Evolutionary conservation across 2,888 invertebrate species (phyloP), one percentile per base, ranked within the genome.

Genomic region (Sabatieria punctata): DNA sequence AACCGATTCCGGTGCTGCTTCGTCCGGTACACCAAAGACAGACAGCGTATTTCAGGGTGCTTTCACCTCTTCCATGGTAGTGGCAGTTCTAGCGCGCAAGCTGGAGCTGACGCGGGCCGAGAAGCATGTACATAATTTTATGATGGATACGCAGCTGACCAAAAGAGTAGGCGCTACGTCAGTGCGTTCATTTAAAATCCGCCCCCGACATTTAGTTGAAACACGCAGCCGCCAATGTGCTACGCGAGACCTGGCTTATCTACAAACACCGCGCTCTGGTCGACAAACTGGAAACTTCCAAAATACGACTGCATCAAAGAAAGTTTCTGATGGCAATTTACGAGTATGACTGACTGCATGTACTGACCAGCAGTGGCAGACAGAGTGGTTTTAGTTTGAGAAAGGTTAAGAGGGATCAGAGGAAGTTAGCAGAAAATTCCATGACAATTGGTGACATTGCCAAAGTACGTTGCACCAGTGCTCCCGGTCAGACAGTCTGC

Each of bases 61-160:
- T 68, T 95, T 93, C 65, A 93, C 95, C 74, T 95, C 95, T 68
- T 95, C 95, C 67, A 73, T 97, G 70, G 80, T 97, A 65, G 97
- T 97, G 65, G 97, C 97, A 65, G 95, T 97, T 63, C 88, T 97
- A 67, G 95, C 97, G 64, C 79, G 93, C 69, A 97, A 97, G 75
- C 77, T 97, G 75, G 97, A 97, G 74, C 77, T 97, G 70, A 86
- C 91, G 64, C 77, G 95, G 74, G 97, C 97, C 60, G 97, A 97
- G 75, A 97, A 97, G 75, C 95, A 95, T 76, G 97, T 97, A 66
- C 97, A 97, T 75, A 97, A 95, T 77, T 97, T 97, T 74, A 97
- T 97, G 95, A 95, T 95, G 91, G 97, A 97, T 74, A 95, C 95
- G 67, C 95, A 95, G 75, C 79, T 95, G 71, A 91, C 93, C 62